Evolutionary conservation across 2,113 vertebrate genomes (phyloP), one percentile per base, ranked within the genome.

Genomic region (Tenrec ecaudatus): DNA sequence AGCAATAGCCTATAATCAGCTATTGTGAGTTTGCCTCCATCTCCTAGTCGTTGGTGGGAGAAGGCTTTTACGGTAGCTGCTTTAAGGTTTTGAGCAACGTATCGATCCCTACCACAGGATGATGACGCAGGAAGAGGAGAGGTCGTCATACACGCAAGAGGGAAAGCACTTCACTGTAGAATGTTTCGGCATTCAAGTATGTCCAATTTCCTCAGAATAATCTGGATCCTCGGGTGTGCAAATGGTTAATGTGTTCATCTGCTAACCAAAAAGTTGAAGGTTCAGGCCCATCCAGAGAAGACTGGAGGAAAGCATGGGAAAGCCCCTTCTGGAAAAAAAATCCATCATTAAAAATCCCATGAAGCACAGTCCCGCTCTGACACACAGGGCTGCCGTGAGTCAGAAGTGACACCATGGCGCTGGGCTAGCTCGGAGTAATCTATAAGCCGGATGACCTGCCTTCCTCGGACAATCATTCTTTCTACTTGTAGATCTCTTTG

Each of bases 71-170:
- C 25, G 1, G 3, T 38, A 88, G 76, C 1, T 36, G 27, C 79
- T 89, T 89, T 84, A 80, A 91, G 64, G 29, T 31, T 66, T 87
- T 40, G 89, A 87, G 47, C 14, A 71, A 76, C 23, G 83, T 85
- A 78, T 6, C 19, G n/a, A 53, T 17, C 3, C 20, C 16, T n/a
- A 40, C 15, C 6, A 33, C 19, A 82, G n/a, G 76, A 40, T 47
- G 53, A 58, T 9, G 8, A 7, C 23, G 16, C 57, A 0, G 31
- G 22, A 85, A 6, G 27, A 57, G n/a, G 17, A 7, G 40, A 40
- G 47, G 4, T 78, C 16, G 33, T 57, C 53, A 29, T n/a, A 80
- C 15, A 38, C 23, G 33, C 0, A 3, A n/a, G 14, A 60, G 6
- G 53, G 12, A 68, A 86, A 23, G 4, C 43, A 8, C 23, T 62